Percentiles rank a stretch among this genome's conserved stretches.
Evolutionary conservation across 1,140 invertebrate species (phyloP).

Genomic region (Proales similis): DNA sequence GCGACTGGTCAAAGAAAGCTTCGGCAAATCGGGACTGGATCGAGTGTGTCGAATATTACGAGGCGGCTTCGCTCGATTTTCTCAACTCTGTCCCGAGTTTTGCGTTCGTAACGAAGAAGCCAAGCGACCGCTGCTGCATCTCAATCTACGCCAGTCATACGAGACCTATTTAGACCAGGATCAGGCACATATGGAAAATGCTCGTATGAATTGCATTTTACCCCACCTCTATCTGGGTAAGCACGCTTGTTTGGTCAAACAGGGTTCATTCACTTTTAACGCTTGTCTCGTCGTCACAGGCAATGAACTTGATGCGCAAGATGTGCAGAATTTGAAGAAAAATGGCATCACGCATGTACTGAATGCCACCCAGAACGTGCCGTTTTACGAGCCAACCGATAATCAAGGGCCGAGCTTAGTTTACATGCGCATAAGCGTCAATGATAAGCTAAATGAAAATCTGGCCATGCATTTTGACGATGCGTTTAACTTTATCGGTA

Average conservation of each 20-base stretch:
- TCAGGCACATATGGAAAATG: conserved; percentile 14
- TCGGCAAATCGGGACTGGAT: conserved; percentile 1
- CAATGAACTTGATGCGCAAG: conserved; percentile 9
- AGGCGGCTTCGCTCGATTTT: too few relatives aligned
- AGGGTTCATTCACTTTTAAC: too few relatives aligned
- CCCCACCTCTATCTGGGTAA: background rate
- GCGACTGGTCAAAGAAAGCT: conserved; percentile 26
- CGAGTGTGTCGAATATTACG: conserved; percentile 16
- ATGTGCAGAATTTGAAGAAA: conserved; percentile 7
- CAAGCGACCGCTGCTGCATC: too few relatives aligned
- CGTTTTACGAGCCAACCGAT: conserved; percentile 2
- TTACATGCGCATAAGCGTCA: conserved; percentile 7
- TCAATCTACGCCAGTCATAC: too few relatives aligned
- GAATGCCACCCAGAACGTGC: conserved; percentile 16
- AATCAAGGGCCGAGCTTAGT: background rate
- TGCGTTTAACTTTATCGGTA: conserved; percentile 26
- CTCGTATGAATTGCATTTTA: conserved; percentile 13
- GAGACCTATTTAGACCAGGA: too few relatives aligned
- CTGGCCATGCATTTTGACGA: conserved; percentile 7
- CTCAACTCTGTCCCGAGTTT: too few relatives aligned
- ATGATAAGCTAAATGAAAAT: background rate
- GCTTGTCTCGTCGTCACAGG: too few relatives aligned
- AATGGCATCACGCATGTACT: conserved; percentile 28
- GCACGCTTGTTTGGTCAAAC: too few relatives aligned
- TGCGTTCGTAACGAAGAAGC: too few relatives aligned